Base-by-base conservation (phyloP, 2,113 vertebrate genomes). In the Protobothrops mucrosquamatus region DNA sequence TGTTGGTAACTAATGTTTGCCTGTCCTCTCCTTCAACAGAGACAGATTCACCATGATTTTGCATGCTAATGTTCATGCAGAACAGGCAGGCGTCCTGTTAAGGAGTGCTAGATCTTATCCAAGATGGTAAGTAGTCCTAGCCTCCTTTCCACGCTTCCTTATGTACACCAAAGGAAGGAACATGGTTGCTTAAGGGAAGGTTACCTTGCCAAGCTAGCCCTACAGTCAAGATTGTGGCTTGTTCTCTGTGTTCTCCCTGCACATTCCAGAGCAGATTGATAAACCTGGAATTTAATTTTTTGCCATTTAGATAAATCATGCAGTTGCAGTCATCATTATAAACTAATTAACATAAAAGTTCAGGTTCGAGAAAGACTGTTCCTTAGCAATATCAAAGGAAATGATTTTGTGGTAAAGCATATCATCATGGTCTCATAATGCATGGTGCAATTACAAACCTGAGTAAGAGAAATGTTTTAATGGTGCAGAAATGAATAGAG, bases 11-110 rank as follows among this genome's bases (percentile, higher is more conserved):
- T 93, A 94, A 93, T 88, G 88, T 95, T 97, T 95, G 91, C 12
- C 61, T 94, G 43, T 94, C 93, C 93, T 95, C 95, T 95, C 94
- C 94, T 91, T 93, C 15, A 93, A 96, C 92, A 96, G 95, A 93
- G 95, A 95, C 93, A 86, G 93, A 96, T 95, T 95, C 91, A 88
- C 94, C 95, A 96, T 96, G 96, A 95, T 96, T 95, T 97, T 94
- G 56, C 61, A 94, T 95, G 92, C 91, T 94, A 97, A 95, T 95
- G 96, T 96, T 94, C 92, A 81, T 94, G 94, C 91, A 88, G 7
- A 29, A 26, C 88, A 94, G 95, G 94, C 96, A 96, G 81, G 81
- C 95, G 91, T 96, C 95, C 94, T 95, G 89, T 94, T 94, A 56
- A 85, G 93, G 95, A 95, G 95, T 86, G 95, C 89, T 54, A 43